Evolutionary conservation across 2,797 vertebrate species (phyloP).

Genomic region (Mormyrops attenuatus): DNA sequence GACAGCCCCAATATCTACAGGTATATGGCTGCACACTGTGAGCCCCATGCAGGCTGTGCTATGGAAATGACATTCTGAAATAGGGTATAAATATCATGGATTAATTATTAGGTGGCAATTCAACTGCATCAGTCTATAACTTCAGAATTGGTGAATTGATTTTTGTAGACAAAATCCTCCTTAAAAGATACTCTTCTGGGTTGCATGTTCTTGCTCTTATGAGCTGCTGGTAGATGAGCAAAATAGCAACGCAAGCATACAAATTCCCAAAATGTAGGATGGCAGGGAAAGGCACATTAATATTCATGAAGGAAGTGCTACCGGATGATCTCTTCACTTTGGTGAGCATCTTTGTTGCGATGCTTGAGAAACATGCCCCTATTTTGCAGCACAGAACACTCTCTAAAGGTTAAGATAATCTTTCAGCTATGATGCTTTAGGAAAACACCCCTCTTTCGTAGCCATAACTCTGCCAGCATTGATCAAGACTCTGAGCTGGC

Average conservation of each 20-base stretch:
- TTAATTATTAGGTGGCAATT: background rate
- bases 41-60: background rate
- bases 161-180: background rate
- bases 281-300: background rate
- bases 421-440: background rate
- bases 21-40: background rate
- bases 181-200: background rate
- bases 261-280: conserved; percentile 42
- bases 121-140: background rate
- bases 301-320: background rate
- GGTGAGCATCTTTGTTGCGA: background rate
- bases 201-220: background rate
- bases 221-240: background rate
- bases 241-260: background rate
- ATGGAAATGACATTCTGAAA: background rate
- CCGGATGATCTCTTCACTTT: background rate
- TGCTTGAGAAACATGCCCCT: background rate
- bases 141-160: background rate
- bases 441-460: background rate
- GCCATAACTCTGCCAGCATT: background rate
- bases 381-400: background rate
- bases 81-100: background rate
- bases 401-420: background rate
- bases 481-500: conserved; percentile 73
- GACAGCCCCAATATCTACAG: background rate